Evolutionary conservation across 2,797 vertebrate genomes (phyloP).

Genomic region (Phataginus tetradactyla): DNA sequence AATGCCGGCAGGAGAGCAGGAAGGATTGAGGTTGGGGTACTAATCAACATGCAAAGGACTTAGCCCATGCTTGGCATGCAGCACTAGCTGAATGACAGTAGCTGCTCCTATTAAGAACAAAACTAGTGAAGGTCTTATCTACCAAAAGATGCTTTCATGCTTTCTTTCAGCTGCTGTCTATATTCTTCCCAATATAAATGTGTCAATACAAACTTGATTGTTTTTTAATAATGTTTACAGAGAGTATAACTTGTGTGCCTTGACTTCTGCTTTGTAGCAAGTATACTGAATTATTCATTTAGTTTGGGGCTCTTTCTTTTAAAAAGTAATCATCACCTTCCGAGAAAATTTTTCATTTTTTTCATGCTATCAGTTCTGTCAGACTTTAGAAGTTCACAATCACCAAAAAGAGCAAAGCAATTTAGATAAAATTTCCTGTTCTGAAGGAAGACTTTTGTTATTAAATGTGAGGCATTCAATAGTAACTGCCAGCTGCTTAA

Average conservation of each 20-base stretch:
- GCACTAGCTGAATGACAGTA: background rate
- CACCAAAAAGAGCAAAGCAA: conserved; percentile 82
- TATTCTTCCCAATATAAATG: conserved; percentile 69
- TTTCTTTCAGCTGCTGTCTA: conserved; percentile 19
- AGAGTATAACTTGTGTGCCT: conserved; percentile 69
- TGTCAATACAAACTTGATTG: conserved; percentile 79
- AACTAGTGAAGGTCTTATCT: background rate
- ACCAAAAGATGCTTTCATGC: background rate
- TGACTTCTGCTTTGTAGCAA: conserved; percentile 76
- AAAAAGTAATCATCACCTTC: conserved; percentile 79
- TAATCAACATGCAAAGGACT: background rate
- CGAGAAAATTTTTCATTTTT: conserved; percentile 71
- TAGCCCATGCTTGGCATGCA: background rate
- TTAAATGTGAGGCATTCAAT: conserved; percentile 80
- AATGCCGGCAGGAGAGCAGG: background rate
- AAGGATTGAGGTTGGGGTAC: background rate
- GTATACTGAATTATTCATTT: conserved; percentile 84
- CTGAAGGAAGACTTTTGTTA: conserved; percentile 82
- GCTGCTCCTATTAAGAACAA: background rate
- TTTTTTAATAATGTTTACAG: conserved; percentile 82
- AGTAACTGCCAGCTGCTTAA: conserved; percentile 82
- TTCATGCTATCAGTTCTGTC: conserved; percentile 70
- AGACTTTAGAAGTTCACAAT: conserved; percentile 74
- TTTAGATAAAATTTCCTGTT: conserved; percentile 84
- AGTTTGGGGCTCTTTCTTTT: conserved; percentile 68